Base-by-base conservation (phyloP, 2,113 vertebrate species). In the Cyprinodon brontotheroides region DNA sequence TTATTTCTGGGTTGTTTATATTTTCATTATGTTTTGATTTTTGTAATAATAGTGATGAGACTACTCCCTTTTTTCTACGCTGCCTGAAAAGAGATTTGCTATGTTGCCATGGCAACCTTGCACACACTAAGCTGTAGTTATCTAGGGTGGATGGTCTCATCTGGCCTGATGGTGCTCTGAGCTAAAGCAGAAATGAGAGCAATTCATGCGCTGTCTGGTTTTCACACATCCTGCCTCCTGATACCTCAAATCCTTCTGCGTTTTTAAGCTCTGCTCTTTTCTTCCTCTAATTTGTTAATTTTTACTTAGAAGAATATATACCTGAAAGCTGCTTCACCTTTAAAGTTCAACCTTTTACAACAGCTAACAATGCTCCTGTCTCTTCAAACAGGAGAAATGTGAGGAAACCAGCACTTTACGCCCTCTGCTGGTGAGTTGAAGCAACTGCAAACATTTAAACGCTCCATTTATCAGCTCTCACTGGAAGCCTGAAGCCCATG, bases 361-460 rank as follows among this genome's bases (percentile, higher is more conserved):
- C 57, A 53, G 62, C 65, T 85, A 67, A 82, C 53, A 64, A 57
- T 72, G 57, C 38, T 53, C 36, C 20, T 86, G 13, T 87, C 64
- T 91, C 57, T 91, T 65, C 65, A 72, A 57, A 74, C 90, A 95
- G 93, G 93, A 79, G 43, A 91, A 90, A 70, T 29, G 39, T 50
- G 90, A 89, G 72, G 90, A 92, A 39, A 60, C 78, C 71, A 90
- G 88, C 80, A 36, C 89, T 66, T 82, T 68, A 72, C 89, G 68
- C 93, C 93, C 94, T 87, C 94, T 92, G 89, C 86, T 86, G 92
- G 94, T 94, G 90, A 79, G 88, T 88, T 61, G n/a, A 3, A 57
- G 78, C 75, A 66, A 61, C 80, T 65, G 79, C 70, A 0, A 38
- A 29, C 68, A 37, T 0, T 14, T 47, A 43, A 39, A 64, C 5